phyloP scores from a whole-genome alignment of 30 jellyfish, hydroid and myxozoan genomes.

The Hydractinia echinata region DNA sequence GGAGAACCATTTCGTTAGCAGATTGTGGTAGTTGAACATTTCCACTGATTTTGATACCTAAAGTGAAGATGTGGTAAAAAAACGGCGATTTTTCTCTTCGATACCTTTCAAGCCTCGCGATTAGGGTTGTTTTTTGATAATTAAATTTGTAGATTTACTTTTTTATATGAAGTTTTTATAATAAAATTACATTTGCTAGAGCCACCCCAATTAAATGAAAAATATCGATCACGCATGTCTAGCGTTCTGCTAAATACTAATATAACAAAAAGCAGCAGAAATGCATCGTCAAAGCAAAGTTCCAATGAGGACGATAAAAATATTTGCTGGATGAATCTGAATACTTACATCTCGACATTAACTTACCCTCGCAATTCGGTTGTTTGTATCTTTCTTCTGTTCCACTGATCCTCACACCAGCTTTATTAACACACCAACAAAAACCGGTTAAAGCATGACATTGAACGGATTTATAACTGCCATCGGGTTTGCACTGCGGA shows the following conservation, averaged over 20 bases:
- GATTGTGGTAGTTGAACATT: constrained; percentile 7
- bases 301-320: too few species aligned
- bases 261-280: neutral
- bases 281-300: too few species aligned
- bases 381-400: constrained; percentile 35
- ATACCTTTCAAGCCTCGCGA: too few species aligned
- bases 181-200: neutral
- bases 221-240: too few species aligned
- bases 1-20: neutral
- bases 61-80: neutral
- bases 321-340: too few species aligned
- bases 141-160: neutral
- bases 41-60: constrained; percentile 27
- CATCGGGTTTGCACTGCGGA: constrained; percentile 37
- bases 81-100: too few species aligned
- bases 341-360: too few species aligned
- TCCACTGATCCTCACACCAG: constrained; percentile 23
- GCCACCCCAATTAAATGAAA: too few species aligned
- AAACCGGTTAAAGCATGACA: constrained; percentile 41
- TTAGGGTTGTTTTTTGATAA: too few species aligned
- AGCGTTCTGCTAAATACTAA: too few species aligned
- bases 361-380: constrained; percentile 28
- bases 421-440: constrained; percentile 42
- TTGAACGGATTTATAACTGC: constrained; percentile 31
- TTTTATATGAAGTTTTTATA: too few species aligned